Percentiles rank a stretch among this genome's conserved stretches.
Conservation (phyloP, 2,113 vertebrate genomes). For the Cyprinodon variegatus region DNA sequence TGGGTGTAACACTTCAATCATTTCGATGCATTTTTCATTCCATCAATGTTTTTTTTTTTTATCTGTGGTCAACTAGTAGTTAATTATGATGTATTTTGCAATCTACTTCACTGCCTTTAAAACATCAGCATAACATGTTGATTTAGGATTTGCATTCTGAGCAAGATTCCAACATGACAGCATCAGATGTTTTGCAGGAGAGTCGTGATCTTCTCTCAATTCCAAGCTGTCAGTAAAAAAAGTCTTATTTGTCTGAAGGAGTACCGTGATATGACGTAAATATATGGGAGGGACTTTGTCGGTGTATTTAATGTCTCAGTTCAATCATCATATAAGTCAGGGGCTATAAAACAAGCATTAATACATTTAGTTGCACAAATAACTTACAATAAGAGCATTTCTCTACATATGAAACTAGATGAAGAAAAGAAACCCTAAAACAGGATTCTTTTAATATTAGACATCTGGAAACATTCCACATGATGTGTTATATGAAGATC, state of each 20-base stretch:
- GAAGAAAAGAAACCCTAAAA: not conserved
- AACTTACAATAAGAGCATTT: not conserved
- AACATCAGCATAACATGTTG: too few relatives aligned
- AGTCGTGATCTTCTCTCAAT: not conserved
- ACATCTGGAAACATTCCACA: slow-evolving; percentile 3
- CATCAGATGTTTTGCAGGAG: not conserved
- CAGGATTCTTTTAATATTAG: not conserved
- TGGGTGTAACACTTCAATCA: too few relatives aligned
- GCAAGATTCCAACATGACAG: not conserved
- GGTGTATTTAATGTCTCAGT: not conserved
- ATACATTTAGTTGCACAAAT: not conserved
- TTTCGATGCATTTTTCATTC: too few relatives aligned
- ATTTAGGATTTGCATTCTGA: not conserved
- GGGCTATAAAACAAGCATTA: too few relatives aligned
- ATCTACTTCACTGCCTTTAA: too few relatives aligned
- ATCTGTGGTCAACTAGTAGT: too few relatives aligned
- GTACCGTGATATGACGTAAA: not conserved
- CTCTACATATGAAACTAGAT: not conserved
- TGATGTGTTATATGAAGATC: not conserved
- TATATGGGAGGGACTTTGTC: not conserved
- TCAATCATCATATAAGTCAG: not conserved
- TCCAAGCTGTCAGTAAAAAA: not conserved
- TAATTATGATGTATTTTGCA: too few relatives aligned
- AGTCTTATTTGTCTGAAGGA: not conserved
- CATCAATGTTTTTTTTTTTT: too few relatives aligned